Base-by-base conservation (phyloP, 2,113 vertebrate genomes). In the Trachemys scripta region DNA sequence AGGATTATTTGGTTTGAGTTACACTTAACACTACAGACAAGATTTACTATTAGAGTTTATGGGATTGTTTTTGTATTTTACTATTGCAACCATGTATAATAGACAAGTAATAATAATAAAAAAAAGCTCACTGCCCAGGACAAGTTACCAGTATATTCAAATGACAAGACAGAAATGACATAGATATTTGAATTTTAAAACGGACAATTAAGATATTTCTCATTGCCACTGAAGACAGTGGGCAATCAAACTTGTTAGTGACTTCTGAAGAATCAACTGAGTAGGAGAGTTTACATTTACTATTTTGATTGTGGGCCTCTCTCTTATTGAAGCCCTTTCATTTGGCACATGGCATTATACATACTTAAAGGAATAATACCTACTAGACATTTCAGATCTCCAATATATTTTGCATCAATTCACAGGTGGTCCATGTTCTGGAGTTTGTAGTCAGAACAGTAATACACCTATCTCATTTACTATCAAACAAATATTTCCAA, bases 41-140 rank as follows among this genome's bases (percentile, higher is more conserved):
- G 65, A 38, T 72, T 72, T 72, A 38, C 65, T 38, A 69, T n/a
- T 69, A 38, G 10, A 38, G 17, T 22, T 72, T 38, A 19, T 69
- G 62, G 20, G 4, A 69, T n/a, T 69, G 62, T 10, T 69, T 69
- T 19, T n/a, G 31, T 31, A 19, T 69, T 69, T 69, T 69, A 19
- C 17, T 69, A 38, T 69, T 20, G 65, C 65, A 69, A 38, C 35
- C 5, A 2, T 69, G 65, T 69, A 69, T 20, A 69, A 69, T 14
- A 38, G 35, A 38, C 35, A 22, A 20, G 31, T 19, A n/a, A 59
- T 59, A 80, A 59, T 13, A 72, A 53, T 92, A 80, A 47, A 82
- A 47, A 0, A 75, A 29, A 0, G 0, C 57, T n/a, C 22, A 24
- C 12, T 12, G 10, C 11, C 42, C 12, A 47, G 13, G 38, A 29